Evolutionary conservation across 2,113 vertebrate species (phyloP), one percentile per base, ranked within the genome.

Genomic region (Callochromis pleurospilus): DNA sequence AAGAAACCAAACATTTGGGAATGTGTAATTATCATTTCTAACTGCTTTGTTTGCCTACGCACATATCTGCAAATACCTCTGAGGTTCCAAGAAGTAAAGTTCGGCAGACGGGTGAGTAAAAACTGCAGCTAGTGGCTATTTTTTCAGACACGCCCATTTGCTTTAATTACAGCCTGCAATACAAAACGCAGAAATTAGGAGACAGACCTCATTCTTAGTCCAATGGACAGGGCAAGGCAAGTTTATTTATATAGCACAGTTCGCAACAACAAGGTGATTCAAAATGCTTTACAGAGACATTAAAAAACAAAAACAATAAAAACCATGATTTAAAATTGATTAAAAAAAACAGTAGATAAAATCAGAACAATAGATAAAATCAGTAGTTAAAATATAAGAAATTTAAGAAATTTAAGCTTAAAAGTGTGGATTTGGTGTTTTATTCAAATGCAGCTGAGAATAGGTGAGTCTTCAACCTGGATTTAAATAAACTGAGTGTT

Each of bases 1-100:
- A 89, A 90, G 82, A 75, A 91, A 92, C 86, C 87, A 86, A 94
- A 91, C 93, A 92, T 91, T 90, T 90, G 91, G 87, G 91, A 91
- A 65, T 88, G 42, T 81, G 56, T 45, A 85, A 90, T 93, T 91
- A 88, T 90, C 45, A 86, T 91, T 65, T 89, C 60, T 45, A 85
- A 88, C 80, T 75, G 83, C 83, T 91, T 86, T 86, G 90, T 90
- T 92, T 92, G 60, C 87, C 54, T 68, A 82, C 55, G 33, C 85
- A 84, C 83, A 75, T 36, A 56, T 82, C 56, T 79, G 58, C 60
- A 89, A 86, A 93, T 81, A 89, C 79, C 58, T 70, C 90, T 9
- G 54, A 87, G 90, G 88, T 91, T 73, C 51, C 40, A 56, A 56
- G 51, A 87, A 82, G 79, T 53, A 86, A 90, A 93, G 88, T 94